Conservation (phyloP, 2,797 vertebrate genomes). For the Gallinago solitaria region DNA sequence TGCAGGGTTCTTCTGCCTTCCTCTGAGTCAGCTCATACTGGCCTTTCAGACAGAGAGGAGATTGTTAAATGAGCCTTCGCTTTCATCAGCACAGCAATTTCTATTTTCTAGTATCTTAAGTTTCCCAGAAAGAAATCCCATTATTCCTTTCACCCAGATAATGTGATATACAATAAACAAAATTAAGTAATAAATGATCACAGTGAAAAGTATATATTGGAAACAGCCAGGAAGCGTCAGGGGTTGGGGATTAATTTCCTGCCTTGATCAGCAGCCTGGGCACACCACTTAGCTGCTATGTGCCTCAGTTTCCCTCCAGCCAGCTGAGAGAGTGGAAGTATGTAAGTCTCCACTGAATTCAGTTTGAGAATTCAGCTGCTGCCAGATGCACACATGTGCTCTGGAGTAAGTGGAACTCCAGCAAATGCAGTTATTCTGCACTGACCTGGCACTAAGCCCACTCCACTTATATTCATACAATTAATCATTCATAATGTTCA, state of each 20-base stretch:
- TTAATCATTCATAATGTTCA: background rate
- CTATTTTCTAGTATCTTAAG: background rate
- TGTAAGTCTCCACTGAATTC: rapidly evolving
- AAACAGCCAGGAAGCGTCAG: background rate
- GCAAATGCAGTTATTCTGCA: background rate
- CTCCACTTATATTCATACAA: background rate
- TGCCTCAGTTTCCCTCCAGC: constrained; percentile 9
- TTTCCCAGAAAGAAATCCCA: background rate
- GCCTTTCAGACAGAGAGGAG: background rate
- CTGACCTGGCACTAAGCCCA: background rate
- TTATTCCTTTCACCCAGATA: background rate
- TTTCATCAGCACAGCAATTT: background rate
- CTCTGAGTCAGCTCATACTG: background rate
- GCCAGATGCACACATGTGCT: background rate
- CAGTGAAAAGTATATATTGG: background rate
- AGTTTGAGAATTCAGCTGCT: background rate
- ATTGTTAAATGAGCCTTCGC: background rate
- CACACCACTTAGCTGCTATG: background rate
- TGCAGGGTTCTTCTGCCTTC: background rate
- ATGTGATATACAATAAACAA: background rate
- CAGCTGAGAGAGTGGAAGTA: background rate
- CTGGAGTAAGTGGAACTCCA: background rate
- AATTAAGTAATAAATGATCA: background rate
- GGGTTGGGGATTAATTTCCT: background rate
- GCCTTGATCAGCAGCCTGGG: background rate